Evolutionary conservation across 2,113 vertebrate genomes (phyloP).

Genomic region (Hypocryptadius cinnamomeus): DNA sequence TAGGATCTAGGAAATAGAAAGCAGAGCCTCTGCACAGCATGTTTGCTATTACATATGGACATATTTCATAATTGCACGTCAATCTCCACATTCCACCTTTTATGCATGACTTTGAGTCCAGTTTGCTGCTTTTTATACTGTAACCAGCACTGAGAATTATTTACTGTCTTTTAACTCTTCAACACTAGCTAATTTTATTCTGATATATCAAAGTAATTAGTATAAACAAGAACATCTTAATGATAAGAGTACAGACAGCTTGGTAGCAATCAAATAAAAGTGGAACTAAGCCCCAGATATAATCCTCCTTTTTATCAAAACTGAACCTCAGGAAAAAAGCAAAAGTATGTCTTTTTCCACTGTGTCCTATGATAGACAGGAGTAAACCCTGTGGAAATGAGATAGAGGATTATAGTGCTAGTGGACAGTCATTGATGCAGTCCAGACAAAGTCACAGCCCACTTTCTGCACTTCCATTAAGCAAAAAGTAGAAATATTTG

Average conservation of each 20-base stretch:
- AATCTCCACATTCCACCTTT: neutral
- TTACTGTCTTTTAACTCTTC: neutral
- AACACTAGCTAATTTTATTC: neutral
- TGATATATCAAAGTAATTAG: neutral
- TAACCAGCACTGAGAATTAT: neutral
- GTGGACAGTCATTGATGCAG: neutral
- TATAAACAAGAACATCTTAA: neutral
- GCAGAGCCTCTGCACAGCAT: neutral
- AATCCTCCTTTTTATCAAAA: neutral
- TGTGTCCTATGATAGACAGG: neutral
- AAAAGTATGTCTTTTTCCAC: neutral
- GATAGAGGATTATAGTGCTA: neutral
- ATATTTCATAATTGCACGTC: neutral
- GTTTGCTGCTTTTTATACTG: neutral
- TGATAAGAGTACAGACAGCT: neutral
- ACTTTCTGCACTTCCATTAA: neutral
- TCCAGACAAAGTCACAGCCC: neutral
- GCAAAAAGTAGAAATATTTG: neutral
- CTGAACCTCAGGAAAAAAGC: neutral
- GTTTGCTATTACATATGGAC: neutral
- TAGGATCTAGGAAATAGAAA: neutral
- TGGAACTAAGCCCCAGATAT: neutral
- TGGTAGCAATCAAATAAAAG: neutral
- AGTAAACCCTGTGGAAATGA: neutral
- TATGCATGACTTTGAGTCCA: neutral